Percentiles rank a stretch among this genome's conserved stretches.
These are phyloP conservation scores for Eilema depressum DNA, from an alignment of 2,888 invertebrate species.

Conservation along the genomic window DNA sequence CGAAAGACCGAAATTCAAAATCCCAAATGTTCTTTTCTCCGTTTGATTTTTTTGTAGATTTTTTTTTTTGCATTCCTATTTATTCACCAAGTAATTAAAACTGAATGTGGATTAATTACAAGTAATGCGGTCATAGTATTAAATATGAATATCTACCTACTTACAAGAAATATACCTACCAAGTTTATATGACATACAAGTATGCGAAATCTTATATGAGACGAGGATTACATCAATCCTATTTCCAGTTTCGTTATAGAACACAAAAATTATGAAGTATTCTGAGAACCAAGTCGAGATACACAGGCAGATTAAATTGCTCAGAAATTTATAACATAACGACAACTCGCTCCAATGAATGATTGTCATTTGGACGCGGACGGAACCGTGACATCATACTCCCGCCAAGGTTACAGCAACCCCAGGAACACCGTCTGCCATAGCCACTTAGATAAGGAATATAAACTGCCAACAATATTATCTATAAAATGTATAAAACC, in stretches of 20 bases:
- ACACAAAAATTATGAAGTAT: slow-evolving; percentile 35
- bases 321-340: slow-evolving; percentile 50
- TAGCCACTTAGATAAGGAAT: slow-evolving; percentile 18
- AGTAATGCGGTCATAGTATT: too few species aligned
- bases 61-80: too few species aligned
- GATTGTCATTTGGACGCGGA: slow-evolving; percentile 56
- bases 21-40: too few species aligned
- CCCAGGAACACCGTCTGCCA: slow-evolving; percentile 31
- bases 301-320: slow-evolving; percentile 53
- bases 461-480: slow-evolving; percentile 5
- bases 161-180: background rate
- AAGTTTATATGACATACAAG: background rate
- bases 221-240: background rate
- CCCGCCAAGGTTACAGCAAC: slow-evolving; percentile 38
- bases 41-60: too few species aligned
- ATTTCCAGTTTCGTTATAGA: slow-evolving; percentile 17
- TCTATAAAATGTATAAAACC: slow-evolving; percentile 8
- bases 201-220: background rate
- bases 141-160: background rate
- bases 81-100: too few species aligned
- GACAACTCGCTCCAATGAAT: slow-evolving; percentile 53
- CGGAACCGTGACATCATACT: slow-evolving; percentile 59
- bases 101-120: too few species aligned
- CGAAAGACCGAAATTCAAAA: too few species aligned
- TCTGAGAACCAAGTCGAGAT: slow-evolving; percentile 50